These are phyloP conservation scores for Hofmannophila pseudospretella DNA, from an alignment of 2,888 invertebrate species.

Conservation along the genomic window DNA sequence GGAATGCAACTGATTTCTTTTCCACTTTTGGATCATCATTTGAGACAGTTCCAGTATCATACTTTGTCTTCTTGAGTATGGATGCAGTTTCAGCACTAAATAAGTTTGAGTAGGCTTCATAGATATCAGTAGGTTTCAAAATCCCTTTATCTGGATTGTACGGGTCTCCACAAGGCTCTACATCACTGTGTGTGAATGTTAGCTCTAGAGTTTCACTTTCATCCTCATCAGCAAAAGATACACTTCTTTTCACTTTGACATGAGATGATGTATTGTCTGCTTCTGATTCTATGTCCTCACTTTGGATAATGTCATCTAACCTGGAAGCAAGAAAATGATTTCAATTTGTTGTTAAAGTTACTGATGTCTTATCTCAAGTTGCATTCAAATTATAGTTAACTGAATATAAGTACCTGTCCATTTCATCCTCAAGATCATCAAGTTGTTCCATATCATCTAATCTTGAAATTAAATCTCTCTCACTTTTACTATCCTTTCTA, in stretches of 20 bases:
- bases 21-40: constrained; percentile 8
- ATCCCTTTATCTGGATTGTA: constrained; percentile 49
- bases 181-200: constrained; percentile 51
- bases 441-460: constrained; percentile 75
- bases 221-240: constrained; percentile 62
- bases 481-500: constrained; percentile 36
- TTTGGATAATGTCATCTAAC: constrained; percentile 44
- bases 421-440: constrained; percentile 76
- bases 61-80: constrained; percentile 60
- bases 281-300: constrained; percentile 32
- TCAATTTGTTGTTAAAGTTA: no score
- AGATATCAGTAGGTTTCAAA: constrained; percentile 64
- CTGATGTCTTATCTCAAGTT: no score
- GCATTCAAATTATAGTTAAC: no score
- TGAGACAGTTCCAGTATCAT: constrained; percentile 16
- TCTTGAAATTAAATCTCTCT: constrained; percentile 61
- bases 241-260: constrained; percentile 36
- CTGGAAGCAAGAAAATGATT: constrained; percentile 28
- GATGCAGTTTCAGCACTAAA: constrained; percentile 45
- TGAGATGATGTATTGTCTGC: constrained; percentile 13
- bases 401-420: constrained; percentile 72
- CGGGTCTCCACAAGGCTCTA: constrained; percentile 28
- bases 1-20: constrained; percentile 7
- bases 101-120: constrained; percentile 40
- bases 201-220: constrained; percentile 53